Conservation (phyloP, 2,888 invertebrate species). For the Caenorhabditis wallacei region DNA sequence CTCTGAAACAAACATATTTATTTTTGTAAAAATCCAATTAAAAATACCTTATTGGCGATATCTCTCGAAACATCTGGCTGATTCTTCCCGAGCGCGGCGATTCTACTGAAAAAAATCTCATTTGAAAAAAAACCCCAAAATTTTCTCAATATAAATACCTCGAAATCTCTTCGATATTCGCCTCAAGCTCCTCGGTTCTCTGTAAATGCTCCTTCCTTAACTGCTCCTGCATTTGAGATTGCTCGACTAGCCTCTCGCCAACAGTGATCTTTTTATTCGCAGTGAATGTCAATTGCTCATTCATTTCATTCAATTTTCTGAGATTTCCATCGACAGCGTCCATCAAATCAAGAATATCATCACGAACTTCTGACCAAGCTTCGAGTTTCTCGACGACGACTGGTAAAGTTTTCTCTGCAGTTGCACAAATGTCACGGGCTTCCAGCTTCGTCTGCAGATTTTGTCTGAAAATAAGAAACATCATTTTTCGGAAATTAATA, state of each 20-base stretch:
- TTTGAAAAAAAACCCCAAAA: not conserved
- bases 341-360: conserved; percentile 29
- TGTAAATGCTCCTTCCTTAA: conserved; percentile 33
- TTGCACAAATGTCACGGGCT: conserved; percentile 37
- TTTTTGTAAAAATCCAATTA: not conserved
- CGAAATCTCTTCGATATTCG: conserved; percentile 34
- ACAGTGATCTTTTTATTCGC: conserved; percentile 5
- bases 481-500: too few species aligned
- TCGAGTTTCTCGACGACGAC: conserved; percentile 14
- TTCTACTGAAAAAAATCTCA: conserved; percentile 30
- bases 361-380: not conserved
- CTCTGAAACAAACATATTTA: conserved; percentile 8
- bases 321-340: conserved; percentile 20
- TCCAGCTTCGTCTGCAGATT: conserved; percentile 3
- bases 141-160: not conserved
- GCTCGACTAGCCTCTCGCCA: conserved; percentile 22
- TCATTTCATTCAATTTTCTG: conserved; percentile 26
- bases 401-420: conserved; percentile 34
- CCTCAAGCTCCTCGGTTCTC: conserved; percentile 13
- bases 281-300: conserved; percentile 24
- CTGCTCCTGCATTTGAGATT: conserved; percentile 30
- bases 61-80: conserved; percentile 53
- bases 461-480: conserved; percentile 24
- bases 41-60: conserved; percentile 43
- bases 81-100: conserved; percentile 24